These are phyloP conservation scores for Solea solea DNA, from an alignment of 2,113 vertebrate genomes.

Conservation along the genomic window DNA sequence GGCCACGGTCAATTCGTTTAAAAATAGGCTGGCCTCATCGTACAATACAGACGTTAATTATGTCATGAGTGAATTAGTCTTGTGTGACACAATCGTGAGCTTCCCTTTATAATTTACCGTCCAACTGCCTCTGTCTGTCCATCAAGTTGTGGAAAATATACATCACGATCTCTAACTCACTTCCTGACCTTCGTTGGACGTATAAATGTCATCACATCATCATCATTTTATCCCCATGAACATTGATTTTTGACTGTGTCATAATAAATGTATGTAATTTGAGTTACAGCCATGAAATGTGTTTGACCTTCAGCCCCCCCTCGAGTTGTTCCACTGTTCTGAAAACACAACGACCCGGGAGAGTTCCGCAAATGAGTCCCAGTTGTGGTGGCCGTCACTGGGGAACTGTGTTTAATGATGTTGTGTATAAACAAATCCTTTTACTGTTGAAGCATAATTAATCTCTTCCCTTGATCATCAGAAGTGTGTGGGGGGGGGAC, in stretches of 20 bases:
- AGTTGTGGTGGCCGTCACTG: constrained; percentile 16
- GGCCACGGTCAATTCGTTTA: constrained; percentile 4
- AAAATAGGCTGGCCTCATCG: background rate
- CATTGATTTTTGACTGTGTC: too few species aligned
- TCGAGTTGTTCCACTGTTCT: too few species aligned
- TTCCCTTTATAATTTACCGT: constrained; percentile 1
- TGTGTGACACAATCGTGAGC: constrained; percentile 12
- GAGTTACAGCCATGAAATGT: background rate
- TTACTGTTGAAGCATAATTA: constrained; percentile 50
- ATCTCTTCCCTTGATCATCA: constrained; percentile 36
- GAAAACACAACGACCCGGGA: background rate
- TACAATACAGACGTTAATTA: background rate
- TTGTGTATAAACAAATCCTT: constrained; percentile 48
- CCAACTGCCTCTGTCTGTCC: constrained; percentile 4
- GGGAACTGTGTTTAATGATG: constrained; percentile 51
- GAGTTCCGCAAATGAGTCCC: constrained; percentile 46
- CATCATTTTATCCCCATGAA: too few species aligned
- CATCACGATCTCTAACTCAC: too few species aligned
- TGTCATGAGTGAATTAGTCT: background rate
- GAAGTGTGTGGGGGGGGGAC: background rate
- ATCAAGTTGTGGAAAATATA: background rate
- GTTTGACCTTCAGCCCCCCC: background rate
- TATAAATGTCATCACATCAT: too few species aligned
- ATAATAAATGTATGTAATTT: background rate
- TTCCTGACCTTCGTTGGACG: too few species aligned